Percentiles rank a stretch among this genome's conserved stretches.
Conservation (phyloP, 2,888 invertebrate genomes). For the Sicus ferrugineus region DNA sequence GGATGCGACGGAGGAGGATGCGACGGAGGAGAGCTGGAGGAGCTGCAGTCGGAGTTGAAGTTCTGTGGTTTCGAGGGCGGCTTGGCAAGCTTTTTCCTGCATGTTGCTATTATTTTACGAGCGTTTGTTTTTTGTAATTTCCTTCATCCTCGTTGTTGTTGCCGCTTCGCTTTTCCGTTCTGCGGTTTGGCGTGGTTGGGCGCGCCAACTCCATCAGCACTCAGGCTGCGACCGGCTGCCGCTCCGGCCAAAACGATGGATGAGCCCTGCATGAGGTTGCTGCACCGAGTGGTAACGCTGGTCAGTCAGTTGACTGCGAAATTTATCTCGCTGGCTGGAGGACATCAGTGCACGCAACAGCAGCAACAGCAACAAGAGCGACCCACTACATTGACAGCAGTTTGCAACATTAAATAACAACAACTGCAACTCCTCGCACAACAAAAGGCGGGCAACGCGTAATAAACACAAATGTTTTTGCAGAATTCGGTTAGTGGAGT, state of each 20-base stretch:
- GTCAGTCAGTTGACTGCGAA: conserved; percentile 38
- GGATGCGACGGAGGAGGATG: too few species aligned
- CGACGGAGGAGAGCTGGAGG: too few species aligned
- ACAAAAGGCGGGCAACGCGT: conserved; percentile 2
- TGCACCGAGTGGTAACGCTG: conserved; percentile 23
- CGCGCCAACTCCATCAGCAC: not conserved
- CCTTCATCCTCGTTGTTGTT: not conserved
- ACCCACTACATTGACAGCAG: not conserved
- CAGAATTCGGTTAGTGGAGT: conserved; percentile 22
- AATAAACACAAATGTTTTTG: conserved; percentile 34
- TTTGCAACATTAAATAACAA: not conserved
- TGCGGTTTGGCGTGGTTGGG: not conserved
- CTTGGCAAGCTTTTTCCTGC: not conserved
- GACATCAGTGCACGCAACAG: conserved; percentile 10
- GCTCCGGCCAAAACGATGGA: not conserved
- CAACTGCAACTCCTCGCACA: conserved; percentile 19
- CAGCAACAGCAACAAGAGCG: not conserved
- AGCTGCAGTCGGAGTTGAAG: too few species aligned
- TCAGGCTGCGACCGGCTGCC: not conserved
- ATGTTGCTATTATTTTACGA: not conserved
- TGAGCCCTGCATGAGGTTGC: conserved; percentile 15
- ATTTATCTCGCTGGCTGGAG: conserved; percentile 34
- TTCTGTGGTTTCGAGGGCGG: too few species aligned
- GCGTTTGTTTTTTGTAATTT: not conserved
- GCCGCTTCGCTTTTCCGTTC: not conserved